These are phyloP conservation scores for Drosophila setosimentum DNA, from an alignment of 2,888 invertebrate species.

Conservation along the genomic window DNA sequence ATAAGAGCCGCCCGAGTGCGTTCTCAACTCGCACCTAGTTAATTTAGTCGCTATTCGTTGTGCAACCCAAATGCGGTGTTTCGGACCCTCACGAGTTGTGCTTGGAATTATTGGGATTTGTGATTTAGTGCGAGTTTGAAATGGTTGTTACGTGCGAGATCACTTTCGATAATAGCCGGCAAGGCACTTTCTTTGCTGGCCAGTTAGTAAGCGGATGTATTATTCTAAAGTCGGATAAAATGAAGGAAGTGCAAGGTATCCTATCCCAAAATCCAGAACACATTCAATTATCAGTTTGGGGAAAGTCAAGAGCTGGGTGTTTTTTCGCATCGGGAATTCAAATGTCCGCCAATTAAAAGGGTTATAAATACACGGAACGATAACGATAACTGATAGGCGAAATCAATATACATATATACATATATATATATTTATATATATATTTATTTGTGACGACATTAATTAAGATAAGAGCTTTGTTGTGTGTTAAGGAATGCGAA, in stretches of 20 bases:
- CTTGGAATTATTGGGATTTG: slow-evolving; percentile 13
- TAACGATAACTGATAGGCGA: slow-evolving; percentile 50
- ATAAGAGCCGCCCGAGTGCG: slow-evolving; percentile 19
- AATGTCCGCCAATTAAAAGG: slow-evolving; percentile 10
- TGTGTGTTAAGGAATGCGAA: slow-evolving; percentile 48
- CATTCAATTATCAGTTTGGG: not conserved
- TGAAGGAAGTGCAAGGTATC: slow-evolving; percentile 82
- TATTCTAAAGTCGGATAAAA: slow-evolving; percentile 74
- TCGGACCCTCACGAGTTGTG: slow-evolving; percentile 4
- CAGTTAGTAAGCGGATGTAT: slow-evolving; percentile 81
- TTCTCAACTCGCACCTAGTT: slow-evolving; percentile 29
- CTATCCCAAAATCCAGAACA: not conserved
- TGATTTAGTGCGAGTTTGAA: slow-evolving; percentile 27
- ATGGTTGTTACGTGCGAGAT: slow-evolving; percentile 84
- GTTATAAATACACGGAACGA: slow-evolving; percentile 61
- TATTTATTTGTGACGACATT: slow-evolving; percentile 67
- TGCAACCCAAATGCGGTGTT: slow-evolving; percentile 39
- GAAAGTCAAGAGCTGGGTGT: slow-evolving; percentile 11
- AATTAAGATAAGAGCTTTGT: slow-evolving; percentile 43
- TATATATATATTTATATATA: slow-evolving; percentile 28
- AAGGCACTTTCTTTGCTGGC: slow-evolving; percentile 83
- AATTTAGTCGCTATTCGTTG: slow-evolving; percentile 57
- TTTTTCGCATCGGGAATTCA: slow-evolving; percentile 26
- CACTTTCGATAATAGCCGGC: slow-evolving; percentile 82
- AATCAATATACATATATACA: slow-evolving; percentile 19